phyloP scores from a whole-genome alignment of 2,888 invertebrate species.

The Parnassius glacialis region DNA sequence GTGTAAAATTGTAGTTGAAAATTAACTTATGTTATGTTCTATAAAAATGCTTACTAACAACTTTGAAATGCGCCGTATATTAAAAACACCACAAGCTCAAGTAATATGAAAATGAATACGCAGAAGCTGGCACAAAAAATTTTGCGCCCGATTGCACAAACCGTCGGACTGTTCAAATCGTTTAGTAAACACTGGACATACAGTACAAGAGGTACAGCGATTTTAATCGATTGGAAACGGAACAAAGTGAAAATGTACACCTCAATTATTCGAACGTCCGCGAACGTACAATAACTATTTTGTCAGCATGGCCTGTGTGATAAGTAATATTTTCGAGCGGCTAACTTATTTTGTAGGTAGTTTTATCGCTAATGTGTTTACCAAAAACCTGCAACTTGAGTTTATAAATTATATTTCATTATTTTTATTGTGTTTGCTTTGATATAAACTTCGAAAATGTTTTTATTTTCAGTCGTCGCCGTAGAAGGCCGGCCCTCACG shows the following conservation, averaged over 20 bases:
- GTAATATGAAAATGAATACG: slow-evolving; percentile 27
- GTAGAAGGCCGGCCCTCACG: too few relatives aligned
- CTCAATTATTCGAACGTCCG: slow-evolving; percentile 77
- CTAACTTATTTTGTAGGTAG: too few relatives aligned
- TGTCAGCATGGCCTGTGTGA: slow-evolving; percentile 53
- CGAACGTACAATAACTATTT: slow-evolving; percentile 70
- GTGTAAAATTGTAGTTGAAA: too few relatives aligned
- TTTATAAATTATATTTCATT: too few relatives aligned
- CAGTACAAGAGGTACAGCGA: slow-evolving; percentile 76
- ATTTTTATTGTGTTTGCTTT: too few relatives aligned
- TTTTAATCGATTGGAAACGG: slow-evolving; percentile 81
- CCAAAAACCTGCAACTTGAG: too few relatives aligned
- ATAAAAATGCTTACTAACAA: too few relatives aligned
- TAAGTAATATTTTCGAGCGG: background rate
- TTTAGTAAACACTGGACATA: slow-evolving; percentile 78
- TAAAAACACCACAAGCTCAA: slow-evolving; percentile 11
- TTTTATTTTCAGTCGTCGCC: too few relatives aligned
- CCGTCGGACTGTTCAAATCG: slow-evolving; percentile 77
- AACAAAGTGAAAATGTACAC: slow-evolving; percentile 81
- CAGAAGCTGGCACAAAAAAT: slow-evolving; percentile 44
- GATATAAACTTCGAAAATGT: too few relatives aligned
- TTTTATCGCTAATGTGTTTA: too few relatives aligned
- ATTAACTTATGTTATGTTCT: too few relatives aligned
- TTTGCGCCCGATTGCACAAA: slow-evolving; percentile 57
- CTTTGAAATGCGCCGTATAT: slow-evolving; percentile 1